phyloP scores from a whole-genome alignment of 2,888 invertebrate genomes.

The Parnassius apollo region DNA sequence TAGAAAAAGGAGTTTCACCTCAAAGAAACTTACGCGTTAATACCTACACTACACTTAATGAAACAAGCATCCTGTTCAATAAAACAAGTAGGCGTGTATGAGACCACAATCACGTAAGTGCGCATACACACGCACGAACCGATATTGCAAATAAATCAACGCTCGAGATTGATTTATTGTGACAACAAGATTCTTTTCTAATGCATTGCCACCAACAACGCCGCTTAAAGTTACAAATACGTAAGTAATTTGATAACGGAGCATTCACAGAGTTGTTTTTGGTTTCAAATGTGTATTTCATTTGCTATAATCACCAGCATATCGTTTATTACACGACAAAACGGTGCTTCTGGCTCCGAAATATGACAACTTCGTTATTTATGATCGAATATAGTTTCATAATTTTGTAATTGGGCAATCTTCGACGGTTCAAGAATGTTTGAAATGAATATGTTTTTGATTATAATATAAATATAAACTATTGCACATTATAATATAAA shows the following conservation, averaged over 20 bases:
- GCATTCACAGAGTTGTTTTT: background rate
- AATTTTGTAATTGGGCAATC: slow-evolving; percentile 7
- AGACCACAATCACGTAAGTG: too few species aligned
- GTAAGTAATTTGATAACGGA: slow-evolving; percentile 6
- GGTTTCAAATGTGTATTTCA: slow-evolving; percentile 14
- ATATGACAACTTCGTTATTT: slow-evolving; percentile 14
- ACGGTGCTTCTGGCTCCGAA: slow-evolving; percentile 9
- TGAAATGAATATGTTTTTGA: background rate
- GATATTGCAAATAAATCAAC: slow-evolving; percentile 13
- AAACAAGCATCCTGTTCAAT: too few species aligned
- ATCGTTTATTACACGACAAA: slow-evolving; percentile 6
- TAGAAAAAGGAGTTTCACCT: too few species aligned
- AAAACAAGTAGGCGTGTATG: too few species aligned
- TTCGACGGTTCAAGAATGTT: background rate
- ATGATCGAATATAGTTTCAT: slow-evolving; percentile 1
- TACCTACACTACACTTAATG: too few species aligned
- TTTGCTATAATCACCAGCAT: background rate
- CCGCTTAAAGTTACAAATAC: slow-evolving; percentile 11
- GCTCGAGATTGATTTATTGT: slow-evolving; percentile 7
- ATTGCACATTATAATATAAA: too few species aligned
- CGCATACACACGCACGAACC: background rate
- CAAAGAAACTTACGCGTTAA: too few species aligned
- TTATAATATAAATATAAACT: too few species aligned
- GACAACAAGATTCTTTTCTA: slow-evolving; percentile 7
- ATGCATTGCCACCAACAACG: background rate